These are phyloP conservation scores for Polypedilum pembai DNA, from an alignment of 1,140 invertebrate genomes.

Conservation along the genomic window DNA sequence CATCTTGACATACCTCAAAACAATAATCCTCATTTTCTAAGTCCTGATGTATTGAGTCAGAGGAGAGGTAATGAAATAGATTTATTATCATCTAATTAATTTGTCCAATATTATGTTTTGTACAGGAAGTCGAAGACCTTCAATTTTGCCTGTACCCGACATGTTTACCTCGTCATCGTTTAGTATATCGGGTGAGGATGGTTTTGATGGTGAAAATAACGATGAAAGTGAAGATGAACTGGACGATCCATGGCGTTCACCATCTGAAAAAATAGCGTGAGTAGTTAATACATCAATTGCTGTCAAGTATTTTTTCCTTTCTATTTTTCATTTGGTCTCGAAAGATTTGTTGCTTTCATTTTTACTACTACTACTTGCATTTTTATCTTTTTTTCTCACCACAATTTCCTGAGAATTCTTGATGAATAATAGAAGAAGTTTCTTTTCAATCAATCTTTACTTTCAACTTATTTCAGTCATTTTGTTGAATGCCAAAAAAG, in stretches of 20 bases:
- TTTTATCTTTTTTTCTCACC: neutral
- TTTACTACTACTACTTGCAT: neutral
- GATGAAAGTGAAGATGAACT: conserved; percentile 82
- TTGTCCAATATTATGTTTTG: conserved; percentile 23
- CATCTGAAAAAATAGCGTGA: conserved; percentile 85
- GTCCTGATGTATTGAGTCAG: conserved; percentile 67
- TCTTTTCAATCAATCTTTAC: too few relatives aligned
- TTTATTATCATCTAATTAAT: conserved; percentile 4
- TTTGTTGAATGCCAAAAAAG: too few relatives aligned
- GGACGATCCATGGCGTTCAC: conserved; percentile 79
- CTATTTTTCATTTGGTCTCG: conserved; percentile 29
- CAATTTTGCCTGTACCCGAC: conserved; percentile 80
- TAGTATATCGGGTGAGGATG: conserved; percentile 62
- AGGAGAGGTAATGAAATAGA: conserved; percentile 53
- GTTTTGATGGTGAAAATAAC: conserved; percentile 60
- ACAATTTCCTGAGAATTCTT: too few relatives aligned
- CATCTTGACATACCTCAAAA: conserved; percentile 66
- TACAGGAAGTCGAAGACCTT: conserved; percentile 71
- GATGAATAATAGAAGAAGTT: too few relatives aligned
- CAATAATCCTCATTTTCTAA: conserved; percentile 70
- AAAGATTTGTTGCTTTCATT: conserved; percentile 4
- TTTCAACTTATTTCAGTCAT: too few relatives aligned
- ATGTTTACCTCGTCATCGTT: conserved; percentile 73
- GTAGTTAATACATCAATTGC: conserved; percentile 39
- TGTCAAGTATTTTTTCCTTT: conserved; percentile 31